phyloP scores from a whole-genome alignment of 2,113 vertebrate genomes.

The Malaclemys terrapin region DNA sequence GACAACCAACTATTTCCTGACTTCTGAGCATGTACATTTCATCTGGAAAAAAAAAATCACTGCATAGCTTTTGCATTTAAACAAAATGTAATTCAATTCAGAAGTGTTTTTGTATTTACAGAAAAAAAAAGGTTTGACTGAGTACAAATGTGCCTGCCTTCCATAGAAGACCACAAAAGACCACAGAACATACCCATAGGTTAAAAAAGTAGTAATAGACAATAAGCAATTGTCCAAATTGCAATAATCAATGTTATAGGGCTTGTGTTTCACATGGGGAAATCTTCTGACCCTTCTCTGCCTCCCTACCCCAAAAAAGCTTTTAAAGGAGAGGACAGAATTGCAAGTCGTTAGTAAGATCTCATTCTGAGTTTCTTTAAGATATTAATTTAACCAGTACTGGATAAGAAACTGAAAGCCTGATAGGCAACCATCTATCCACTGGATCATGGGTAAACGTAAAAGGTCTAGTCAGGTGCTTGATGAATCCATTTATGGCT shows the following conservation, averaged over 20 bases:
- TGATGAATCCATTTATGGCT: background rate
- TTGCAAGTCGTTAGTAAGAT: background rate
- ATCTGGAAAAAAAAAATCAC: background rate
- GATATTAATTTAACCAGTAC: background rate
- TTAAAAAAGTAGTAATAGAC: background rate
- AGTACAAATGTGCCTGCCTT: background rate
- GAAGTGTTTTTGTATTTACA: background rate
- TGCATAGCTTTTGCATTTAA: background rate
- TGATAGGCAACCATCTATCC: background rate
- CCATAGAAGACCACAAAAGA: background rate
- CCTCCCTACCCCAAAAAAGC: background rate
- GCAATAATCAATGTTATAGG: background rate
- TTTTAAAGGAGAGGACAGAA: background rate
- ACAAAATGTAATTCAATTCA: background rate
- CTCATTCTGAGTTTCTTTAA: background rate
- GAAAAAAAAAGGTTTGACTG: background rate
- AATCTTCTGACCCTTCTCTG: background rate
- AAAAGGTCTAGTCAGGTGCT: background rate
- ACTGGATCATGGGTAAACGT: background rate
- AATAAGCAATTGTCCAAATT: background rate
- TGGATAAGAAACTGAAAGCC: background rate
- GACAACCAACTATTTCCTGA: background rate
- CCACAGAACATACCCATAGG: background rate
- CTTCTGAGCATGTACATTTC: too few species aligned
- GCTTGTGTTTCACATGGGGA: background rate